Evolutionary conservation across 30 jellyfish, hydroid and myxozoan genomes (phyloP), one percentile per base, ranked within the genome.

Genomic region (Morbakka virulenta): DNA sequence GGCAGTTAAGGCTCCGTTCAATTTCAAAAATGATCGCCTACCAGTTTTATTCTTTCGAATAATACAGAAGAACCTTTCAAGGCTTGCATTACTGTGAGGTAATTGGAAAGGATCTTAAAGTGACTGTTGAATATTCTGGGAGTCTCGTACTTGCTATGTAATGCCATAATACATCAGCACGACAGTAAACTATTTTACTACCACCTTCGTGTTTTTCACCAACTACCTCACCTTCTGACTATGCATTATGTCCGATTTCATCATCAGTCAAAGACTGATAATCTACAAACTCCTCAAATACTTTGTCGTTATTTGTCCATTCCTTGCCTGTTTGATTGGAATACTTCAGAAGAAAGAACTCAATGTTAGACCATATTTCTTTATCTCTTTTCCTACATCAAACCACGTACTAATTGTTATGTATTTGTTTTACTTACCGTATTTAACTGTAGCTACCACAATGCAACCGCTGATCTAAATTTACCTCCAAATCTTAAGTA

Each of bases 241-340:
- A n/a, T n/a, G n/a, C n/a, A 24, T 25, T 35, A 4, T 49, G 53
- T n/a, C 33, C 80, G 32, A 80, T n/a, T 28, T 72, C 94, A 47
- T 48, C 48, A 29, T 84, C 93, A 34, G 22, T 30, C 24, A 84
- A 9, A 23, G 83, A 9, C 32, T 84, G 91, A 49, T 35, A 84
- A 36, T 84, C 94, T n/a, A 33, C 24, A 47, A 77, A 85, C 73
- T 78, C 87, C 14, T 82, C 94, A 72, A 50, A 73, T 23, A 84
- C 50, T 32, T 27, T 49, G 29, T 65, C 95, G 52, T 4, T 67
- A n/a, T 67, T 34, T 4, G 26, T 51, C 33, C 28, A 63, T 17
- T 79, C 69, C 53, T 74, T 28, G 1, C 64, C 69, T 28, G 68
- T 36, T 11, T 23, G 72, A 28, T 9, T 34, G 36, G 21, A 12